These are phyloP conservation scores for Megaptera novaeangliae DNA, from an alignment of 2,113 vertebrate species.

Conservation along the genomic window DNA sequence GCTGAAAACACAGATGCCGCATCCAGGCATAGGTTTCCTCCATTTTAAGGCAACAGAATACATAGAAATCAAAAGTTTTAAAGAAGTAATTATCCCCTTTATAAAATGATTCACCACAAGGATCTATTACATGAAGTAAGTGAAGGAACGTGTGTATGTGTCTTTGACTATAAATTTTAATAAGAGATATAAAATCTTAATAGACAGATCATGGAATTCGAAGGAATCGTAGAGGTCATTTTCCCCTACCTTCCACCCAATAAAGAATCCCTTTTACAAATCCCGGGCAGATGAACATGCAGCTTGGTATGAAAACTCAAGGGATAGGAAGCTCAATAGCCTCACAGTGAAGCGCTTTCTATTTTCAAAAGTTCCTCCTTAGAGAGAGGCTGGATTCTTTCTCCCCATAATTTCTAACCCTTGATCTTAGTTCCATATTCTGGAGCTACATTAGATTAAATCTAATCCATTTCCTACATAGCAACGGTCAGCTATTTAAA, in stretches of 20 bases:
- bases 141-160: not conserved
- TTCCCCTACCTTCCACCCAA: not conserved
- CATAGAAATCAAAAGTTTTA: not conserved
- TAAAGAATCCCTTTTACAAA: not conserved
- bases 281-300: not conserved
- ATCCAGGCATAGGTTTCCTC: not conserved
- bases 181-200: constrained; percentile 46
- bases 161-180: constrained; percentile 47
- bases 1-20: not conserved
- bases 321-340: not conserved
- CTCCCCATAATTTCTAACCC: not conserved
- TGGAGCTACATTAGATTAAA: not conserved
- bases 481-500: not conserved
- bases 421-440: not conserved
- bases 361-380: not conserved
- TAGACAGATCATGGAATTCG: constrained; percentile 34
- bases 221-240: not conserved
- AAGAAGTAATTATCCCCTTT: not conserved
- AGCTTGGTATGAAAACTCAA: not conserved
- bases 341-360: not conserved
- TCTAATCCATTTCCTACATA: not conserved
- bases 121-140: not conserved
- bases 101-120: not conserved
- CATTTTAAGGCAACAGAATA: not conserved
- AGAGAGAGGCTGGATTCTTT: not conserved